Percentiles rank a stretch among this genome's conserved stretches.
These are phyloP conservation scores for Drosophila pseudotakahashii DNA, from an alignment of 2,888 invertebrate genomes.

Conservation along the genomic window DNA sequence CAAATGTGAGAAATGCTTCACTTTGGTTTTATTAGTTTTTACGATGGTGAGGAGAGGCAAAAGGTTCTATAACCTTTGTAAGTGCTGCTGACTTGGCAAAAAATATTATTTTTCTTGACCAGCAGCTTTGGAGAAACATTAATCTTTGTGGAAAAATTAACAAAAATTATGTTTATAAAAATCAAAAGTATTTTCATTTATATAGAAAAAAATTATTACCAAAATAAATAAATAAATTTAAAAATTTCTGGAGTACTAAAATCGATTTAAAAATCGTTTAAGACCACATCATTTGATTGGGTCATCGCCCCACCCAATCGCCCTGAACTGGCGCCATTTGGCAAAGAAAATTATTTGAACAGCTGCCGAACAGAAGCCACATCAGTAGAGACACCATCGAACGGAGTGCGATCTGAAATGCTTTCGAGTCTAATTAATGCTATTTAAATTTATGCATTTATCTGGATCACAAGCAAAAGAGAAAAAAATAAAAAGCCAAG, in stretches of 20 bases:
- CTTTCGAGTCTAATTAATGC: constrained; percentile 52
- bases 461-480: constrained; percentile 43
- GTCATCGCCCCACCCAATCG: constrained; percentile 33
- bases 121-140: background rate
- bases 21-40: constrained; percentile 1
- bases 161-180: too few species aligned
- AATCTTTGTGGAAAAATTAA: background rate
- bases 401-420: constrained; percentile 23
- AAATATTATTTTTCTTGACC: background rate
- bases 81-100: constrained; percentile 11
- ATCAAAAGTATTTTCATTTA: too few species aligned
- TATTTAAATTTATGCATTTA: constrained; percentile 61
- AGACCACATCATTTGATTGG: background rate
- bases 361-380: constrained; percentile 46
- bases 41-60: constrained; percentile 7
- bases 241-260: too few species aligned
- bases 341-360: constrained; percentile 52
- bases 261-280: constrained; percentile 5
- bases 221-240: too few species aligned
- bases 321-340: constrained; percentile 53
- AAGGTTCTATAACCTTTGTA: constrained; percentile 16
- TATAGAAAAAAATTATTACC: too few species aligned
- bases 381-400: constrained; percentile 15
- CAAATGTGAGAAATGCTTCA: constrained; percentile 29
- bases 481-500: constrained; percentile 1